Evolutionary conservation across 2,888 invertebrate species (phyloP), one percentile per base, ranked within the genome.

Genomic region (Eupithecia pulchellata): DNA sequence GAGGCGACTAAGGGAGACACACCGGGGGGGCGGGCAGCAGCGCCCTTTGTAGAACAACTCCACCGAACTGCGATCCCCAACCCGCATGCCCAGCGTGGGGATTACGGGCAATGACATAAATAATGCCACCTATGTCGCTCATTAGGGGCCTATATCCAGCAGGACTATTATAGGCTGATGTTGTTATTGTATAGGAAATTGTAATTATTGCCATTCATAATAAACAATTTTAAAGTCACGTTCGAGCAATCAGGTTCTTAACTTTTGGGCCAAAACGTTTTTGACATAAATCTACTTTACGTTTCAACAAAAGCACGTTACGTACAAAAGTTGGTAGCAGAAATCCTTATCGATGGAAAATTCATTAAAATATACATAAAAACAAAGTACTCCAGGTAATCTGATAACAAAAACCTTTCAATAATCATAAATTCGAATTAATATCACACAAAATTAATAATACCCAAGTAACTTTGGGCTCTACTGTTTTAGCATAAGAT

Each of bases 391-490:
- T 17, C 8, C 57, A 57, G 57, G 57, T 57, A 57, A 29, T 29
- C 29, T 60, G 17, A 32, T 60, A 62, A 66, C 55, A 69, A 57
- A 55, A 42, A 68, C 64, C 68, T 75, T 72, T 64, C 71, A 71
- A 73, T 72, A 62, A 71, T 66, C 75, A 71, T 74, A 72, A 74
- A 70, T 74, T 75, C 66, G 68, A 75, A 52, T 66, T 62, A 47
- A 62, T 63, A 64, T 32, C 52, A 66, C 68, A 25, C 30, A 69
- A 66, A 73, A 66, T 69, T 61, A 69, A 32, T 58, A n/a, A 20
- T 20, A 17, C 27, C 4, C 5, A 29, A 64, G 36, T 20, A 58
- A 75, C 32, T 71, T 55, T 62, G 39, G 52, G 32, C 64, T 64
- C 58, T 75, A 62, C 13, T 0, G n/a, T 30, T 14, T 58, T 55